These are phyloP conservation scores for Brachyrhaphis roseni DNA, from an alignment of 2,797 vertebrate genomes.

Conservation along the genomic window DNA sequence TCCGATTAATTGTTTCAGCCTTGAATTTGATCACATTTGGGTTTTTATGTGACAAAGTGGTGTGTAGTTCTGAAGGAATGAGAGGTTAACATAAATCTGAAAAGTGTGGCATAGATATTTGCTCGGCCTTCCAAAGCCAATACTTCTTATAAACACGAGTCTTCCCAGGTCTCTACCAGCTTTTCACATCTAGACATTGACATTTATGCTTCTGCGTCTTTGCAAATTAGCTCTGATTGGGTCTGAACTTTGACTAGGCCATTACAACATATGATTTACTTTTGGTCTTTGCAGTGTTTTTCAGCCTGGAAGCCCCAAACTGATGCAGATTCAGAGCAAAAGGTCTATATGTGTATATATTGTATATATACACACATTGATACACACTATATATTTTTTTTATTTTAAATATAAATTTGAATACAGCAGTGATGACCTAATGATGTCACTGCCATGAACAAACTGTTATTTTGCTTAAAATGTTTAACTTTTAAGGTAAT, in stretches of 20 bases:
- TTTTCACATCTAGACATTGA: background rate
- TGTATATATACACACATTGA: too few species aligned
- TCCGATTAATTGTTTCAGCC: background rate
- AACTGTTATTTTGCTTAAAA: too few species aligned
- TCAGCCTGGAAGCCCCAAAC: too few species aligned
- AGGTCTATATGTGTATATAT: too few species aligned
- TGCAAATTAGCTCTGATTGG: background rate
- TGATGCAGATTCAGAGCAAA: too few species aligned
- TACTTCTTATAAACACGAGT: background rate
- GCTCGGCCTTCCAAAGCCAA: background rate
- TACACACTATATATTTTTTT: too few species aligned
- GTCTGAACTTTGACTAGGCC: background rate
- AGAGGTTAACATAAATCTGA: slow-evolving; percentile 1
- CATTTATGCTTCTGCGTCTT: background rate
- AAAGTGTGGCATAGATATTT: background rate
- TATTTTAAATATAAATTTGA: too few species aligned
- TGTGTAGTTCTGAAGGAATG: background rate
- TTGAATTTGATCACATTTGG: background rate
- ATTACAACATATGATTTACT: background rate
- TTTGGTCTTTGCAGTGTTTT: background rate
- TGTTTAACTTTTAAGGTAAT: too few species aligned
- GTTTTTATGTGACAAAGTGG: background rate
- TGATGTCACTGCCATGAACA: too few species aligned
- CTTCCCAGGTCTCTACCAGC: background rate
- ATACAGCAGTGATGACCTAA: too few species aligned